Evolutionary conservation across 1,140 invertebrate species (phyloP).

Genomic region (Neoseiulus cucumeris): DNA sequence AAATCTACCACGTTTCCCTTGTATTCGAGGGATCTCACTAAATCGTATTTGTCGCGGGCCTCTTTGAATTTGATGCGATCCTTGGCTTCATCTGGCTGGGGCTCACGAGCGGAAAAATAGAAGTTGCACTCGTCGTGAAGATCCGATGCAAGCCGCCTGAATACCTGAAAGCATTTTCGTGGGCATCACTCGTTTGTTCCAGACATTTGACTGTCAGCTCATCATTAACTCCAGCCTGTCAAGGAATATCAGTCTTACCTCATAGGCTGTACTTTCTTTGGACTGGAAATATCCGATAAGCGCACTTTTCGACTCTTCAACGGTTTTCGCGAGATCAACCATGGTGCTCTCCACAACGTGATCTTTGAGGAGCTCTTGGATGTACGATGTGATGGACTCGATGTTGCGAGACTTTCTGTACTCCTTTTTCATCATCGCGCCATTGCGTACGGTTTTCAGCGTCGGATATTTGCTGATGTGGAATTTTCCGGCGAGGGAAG

Average conservation of each 20-base stretch:
- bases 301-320: background rate
- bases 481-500: constrained; percentile 60
- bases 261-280: constrained; percentile 7
- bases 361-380: constrained; percentile 70
- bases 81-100: constrained; percentile 25
- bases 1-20: background rate
- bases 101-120: constrained; percentile 70
- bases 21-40: background rate
- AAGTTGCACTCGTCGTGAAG: constrained; percentile 91
- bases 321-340: constrained; percentile 6
- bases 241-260: background rate
- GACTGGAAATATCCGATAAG: constrained; percentile 8
- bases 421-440: constrained; percentile 76
- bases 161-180: constrained; percentile 44
- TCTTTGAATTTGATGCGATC: constrained; percentile 18
- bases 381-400: constrained; percentile 67
- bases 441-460: constrained; percentile 84
- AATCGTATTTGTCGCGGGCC: constrained; percentile 14
- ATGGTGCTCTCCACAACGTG: constrained; percentile 50
- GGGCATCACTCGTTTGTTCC: too few relatives aligned
- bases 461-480: constrained; percentile 98
- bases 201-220: too few relatives aligned
- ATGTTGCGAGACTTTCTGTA: constrained; percentile 63
- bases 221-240: too few relatives aligned
- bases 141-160: constrained; percentile 58